A percentile compares a stretch with the other conserved stretches of the same genome.
phyloP scores from a whole-genome alignment of 2,113 vertebrate species.

The Mesembrinibis cayennensis region DNA sequence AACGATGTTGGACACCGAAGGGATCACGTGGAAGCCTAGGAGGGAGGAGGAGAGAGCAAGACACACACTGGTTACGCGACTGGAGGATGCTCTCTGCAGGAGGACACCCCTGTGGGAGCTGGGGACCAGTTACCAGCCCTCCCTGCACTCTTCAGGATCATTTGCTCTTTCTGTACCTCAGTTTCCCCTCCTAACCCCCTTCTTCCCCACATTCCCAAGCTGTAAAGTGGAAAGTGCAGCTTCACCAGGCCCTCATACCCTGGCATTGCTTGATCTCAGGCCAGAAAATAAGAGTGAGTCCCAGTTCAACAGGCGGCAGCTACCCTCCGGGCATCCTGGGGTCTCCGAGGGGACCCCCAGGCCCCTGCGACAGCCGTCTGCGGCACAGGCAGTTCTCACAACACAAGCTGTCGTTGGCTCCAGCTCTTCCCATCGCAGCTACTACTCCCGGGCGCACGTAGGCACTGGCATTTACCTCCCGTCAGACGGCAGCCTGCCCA shows the following conservation, averaged over 20 bases:
- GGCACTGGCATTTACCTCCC: not conserved
- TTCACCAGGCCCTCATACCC: not conserved
- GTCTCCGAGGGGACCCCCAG: not conserved
- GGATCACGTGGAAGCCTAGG: conserved; percentile 94
- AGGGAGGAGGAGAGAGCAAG: not conserved
- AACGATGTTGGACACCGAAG: conserved; percentile 87
- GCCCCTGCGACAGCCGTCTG: not conserved
- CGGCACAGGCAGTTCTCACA: not conserved
- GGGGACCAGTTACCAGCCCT: not conserved
- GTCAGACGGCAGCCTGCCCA: not conserved
- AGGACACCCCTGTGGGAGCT: not conserved
- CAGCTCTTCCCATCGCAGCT: not conserved
- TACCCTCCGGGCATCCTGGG: fast-evolving
- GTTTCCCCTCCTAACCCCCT: not conserved
- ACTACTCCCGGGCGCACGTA: fast-evolving
- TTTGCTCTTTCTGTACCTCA: not conserved
- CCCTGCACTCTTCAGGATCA: not conserved
- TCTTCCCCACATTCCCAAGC: fast-evolving
- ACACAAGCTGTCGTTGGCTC: not conserved
- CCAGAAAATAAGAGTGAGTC: not conserved
- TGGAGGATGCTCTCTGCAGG: not conserved
- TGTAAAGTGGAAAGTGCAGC: not conserved
- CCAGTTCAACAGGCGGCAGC: not conserved
- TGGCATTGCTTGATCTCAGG: not conserved
- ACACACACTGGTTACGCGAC: fast-evolving